These are phyloP conservation scores for Drosophila obscura DNA, from an alignment of 1,140 invertebrate species.

Conservation along the genomic window DNA sequence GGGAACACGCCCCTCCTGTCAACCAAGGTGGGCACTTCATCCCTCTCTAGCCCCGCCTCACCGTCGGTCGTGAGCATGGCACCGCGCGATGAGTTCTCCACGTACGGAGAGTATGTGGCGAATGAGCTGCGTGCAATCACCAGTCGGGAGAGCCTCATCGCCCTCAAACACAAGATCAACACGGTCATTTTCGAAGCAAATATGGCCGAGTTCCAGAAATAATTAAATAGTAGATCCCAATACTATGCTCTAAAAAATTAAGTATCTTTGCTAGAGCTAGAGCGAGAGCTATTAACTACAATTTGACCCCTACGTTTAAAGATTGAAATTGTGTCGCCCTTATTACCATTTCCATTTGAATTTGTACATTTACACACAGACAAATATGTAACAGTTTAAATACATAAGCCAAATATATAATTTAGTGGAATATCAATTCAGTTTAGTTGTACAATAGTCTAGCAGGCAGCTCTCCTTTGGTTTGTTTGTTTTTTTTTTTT, in stretches of 20 bases:
- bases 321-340: slow-evolving; percentile 20
- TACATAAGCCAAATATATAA: slow-evolving; percentile 75
- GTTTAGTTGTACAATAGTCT: background rate
- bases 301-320: slow-evolving; percentile 54
- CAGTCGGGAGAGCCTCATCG: slow-evolving; percentile 72
- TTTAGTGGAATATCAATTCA: slow-evolving; percentile 55
- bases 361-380: slow-evolving; percentile 57
- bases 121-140: slow-evolving; percentile 79
- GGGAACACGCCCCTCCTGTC: slow-evolving; percentile 42
- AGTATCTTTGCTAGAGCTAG: slow-evolving; percentile 36
- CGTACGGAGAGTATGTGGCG: slow-evolving; percentile 80
- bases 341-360: slow-evolving; percentile 48
- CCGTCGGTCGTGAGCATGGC: slow-evolving; percentile 27
- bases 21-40: slow-evolving; percentile 49
- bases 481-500: slow-evolving; percentile 13
- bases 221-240: slow-evolving; percentile 15
- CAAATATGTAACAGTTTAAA: slow-evolving; percentile 60
- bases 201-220: slow-evolving; percentile 81
- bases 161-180: slow-evolving; percentile 82
- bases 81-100: slow-evolving; percentile 70
- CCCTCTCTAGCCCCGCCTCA: slow-evolving; percentile 31
- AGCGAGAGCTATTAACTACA: slow-evolving; percentile 32
- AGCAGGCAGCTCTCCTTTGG: slow-evolving; percentile 7
- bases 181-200: slow-evolving; percentile 82
- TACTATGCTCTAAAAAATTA: background rate